Base-by-base conservation (phyloP, 2,888 invertebrate species). In the Cheilosia urbana region DNA sequence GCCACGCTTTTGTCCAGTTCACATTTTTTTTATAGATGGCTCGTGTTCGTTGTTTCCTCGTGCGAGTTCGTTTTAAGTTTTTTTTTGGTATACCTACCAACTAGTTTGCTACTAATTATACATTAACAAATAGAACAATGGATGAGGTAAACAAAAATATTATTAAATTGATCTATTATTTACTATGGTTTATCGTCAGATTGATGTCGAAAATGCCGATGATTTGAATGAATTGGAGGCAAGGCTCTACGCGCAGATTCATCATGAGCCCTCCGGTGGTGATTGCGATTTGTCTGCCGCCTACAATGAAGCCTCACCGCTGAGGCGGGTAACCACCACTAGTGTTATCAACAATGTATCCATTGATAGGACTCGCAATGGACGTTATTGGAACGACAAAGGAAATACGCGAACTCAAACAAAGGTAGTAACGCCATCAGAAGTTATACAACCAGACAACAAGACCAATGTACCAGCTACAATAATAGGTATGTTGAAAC, bases 151-250 rank as follows among this genome's bases (percentile, higher is more conserved):
- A 30, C 15, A 45, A 21, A 19, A 24, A 37, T 27, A 49, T 37
- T 6, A 34, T 6, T 7, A 4, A 37, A 24, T 40, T 40, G 34
- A 21, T 7, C 6, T 45, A 34, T 24, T 27, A n/a, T 21, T 11
- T 15, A 21, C 3, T 62, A 15, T 49, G 9, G 4, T 17, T 7
- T 37, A 2, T 11, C 53, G 42, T 7, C 57, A 89, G 88, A 88
- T 88, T 58, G 88, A 89, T 77, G 65, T 88, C 19, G 89, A 89
- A 34, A 87, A 88, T 80, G 71, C 71, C 19, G 91, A 92, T 55
- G 90, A 90, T 80, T 79, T 91, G 11, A 90, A 90, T 78, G 92
- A 92, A 60, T 76, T 92, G 72, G 92, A 92, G 78, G 89, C 91
- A 51, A 90, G 90, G 81, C 89, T 92, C 3, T 92, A 92, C 83